Evolutionary conservation across 2,888 invertebrate species (phyloP).

Genomic region (Vesta saturnalis): DNA sequence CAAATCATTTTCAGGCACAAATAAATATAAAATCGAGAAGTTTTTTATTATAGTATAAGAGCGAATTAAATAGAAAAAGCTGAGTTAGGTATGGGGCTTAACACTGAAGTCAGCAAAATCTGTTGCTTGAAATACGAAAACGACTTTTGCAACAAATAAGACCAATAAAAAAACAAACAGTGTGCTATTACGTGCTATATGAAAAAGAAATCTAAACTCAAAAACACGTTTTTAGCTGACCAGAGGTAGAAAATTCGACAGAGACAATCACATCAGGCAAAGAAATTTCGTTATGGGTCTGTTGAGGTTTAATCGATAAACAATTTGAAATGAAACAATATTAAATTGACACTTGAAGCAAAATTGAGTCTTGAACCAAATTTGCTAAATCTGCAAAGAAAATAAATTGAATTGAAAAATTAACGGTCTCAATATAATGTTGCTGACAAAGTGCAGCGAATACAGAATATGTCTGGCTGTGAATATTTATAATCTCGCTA

Average conservation of each 20-base stretch:
- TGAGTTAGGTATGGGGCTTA: not conserved
- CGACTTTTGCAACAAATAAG: slow-evolving; percentile 28
- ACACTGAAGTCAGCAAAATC: slow-evolving; percentile 14
- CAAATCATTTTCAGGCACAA: not conserved
- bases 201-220: slow-evolving; percentile 32
- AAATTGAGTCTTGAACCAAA: not conserved
- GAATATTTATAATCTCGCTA: slow-evolving; percentile 34
- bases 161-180: slow-evolving; percentile 30
- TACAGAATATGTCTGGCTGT: slow-evolving; percentile 31
- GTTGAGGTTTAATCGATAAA: slow-evolving; percentile 18
- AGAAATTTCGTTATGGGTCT: not conserved
- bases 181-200: slow-evolving; percentile 26
- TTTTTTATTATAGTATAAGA: not conserved
- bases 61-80: slow-evolving; percentile 10
- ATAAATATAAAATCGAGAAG: not conserved
- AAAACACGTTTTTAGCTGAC: slow-evolving; percentile 31
- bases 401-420: slow-evolving; percentile 26
- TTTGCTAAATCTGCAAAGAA: slow-evolving; percentile 22
- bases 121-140: slow-evolving; percentile 8
- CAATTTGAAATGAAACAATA: slow-evolving; percentile 17
- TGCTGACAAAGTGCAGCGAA: slow-evolving; percentile 38
- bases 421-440: slow-evolving; percentile 30
- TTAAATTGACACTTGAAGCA: not conserved
- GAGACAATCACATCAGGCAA: not conserved
- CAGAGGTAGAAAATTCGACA: slow-evolving; percentile 21